Evolutionary conservation across 2,113 vertebrate genomes (phyloP), one percentile per base, ranked within the genome.

Genomic region (Chloebia gouldiae): DNA sequence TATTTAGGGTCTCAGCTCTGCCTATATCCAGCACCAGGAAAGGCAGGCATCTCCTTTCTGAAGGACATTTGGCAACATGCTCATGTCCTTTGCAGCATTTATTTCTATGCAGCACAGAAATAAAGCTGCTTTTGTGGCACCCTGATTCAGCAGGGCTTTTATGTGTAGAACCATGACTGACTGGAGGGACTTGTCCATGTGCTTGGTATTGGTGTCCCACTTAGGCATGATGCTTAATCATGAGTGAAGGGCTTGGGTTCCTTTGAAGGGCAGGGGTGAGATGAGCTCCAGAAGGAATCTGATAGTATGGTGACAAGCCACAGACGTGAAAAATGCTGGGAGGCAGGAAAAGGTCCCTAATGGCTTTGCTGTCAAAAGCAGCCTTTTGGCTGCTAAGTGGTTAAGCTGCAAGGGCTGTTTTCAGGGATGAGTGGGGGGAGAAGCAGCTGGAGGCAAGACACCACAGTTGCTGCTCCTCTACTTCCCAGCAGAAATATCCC

Each of bases 171-270:
- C 44, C 21, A 12, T 15, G 59, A 50, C 10, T 50, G 17, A 28
- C 47, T 2, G 22, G 39, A 68, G 18, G 14, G 13, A 12, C 23
- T 86, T 2, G 2, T 10, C 57, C 31, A 2, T 17, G 0, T 6
- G 15, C n/a, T 80, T 45, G 59, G 22, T 18, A 2, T 7, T n/a
- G 44, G 25, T 22, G 13, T 59, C 28, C 9, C 3, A 2, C 51
- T 54, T 42, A 28, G 59, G 28, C 13, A 63, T 65, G 39, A 8
- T n/a, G 13, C 17, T 57, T 78, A 63, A 54, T 54, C 37, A 14
- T 2, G 3, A 50, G 24, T 3, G 3, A 87, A 31, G 14, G 7
- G 8, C 33, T 35, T 56, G 47, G 12, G 37, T 86, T 95, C 27
- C 33, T 59, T 10, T 1, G 8, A 64, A 72, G 50, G n/a, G 23